phyloP scores from a whole-genome alignment of 2,113 vertebrate species.

The Chaetodon trifascialis region DNA sequence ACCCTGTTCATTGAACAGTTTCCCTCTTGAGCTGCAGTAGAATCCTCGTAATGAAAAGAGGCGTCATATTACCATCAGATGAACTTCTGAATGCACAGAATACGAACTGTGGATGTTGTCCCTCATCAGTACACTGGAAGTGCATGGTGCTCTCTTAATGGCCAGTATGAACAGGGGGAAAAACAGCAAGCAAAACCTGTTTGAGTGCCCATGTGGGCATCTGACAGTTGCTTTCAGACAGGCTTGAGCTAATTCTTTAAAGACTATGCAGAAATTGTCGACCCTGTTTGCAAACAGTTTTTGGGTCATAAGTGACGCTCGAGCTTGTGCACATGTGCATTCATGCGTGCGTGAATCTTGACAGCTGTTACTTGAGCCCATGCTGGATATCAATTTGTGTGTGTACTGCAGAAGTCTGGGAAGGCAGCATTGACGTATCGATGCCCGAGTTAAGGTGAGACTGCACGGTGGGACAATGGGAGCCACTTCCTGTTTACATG shows the following conservation, averaged over 20 bases:
- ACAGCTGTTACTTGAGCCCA: conserved; percentile 36
- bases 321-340: neutral
- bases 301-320: too few relatives aligned
- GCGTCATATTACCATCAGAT: neutral
- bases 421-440: conserved; percentile 57
- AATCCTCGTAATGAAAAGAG: neutral
- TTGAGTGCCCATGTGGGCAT: neutral
- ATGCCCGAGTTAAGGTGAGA: conserved; percentile 69
- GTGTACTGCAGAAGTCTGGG: conserved; percentile 16
- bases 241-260: too few relatives aligned
- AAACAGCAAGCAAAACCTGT: neutral
- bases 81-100: neutral
- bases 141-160: neutral
- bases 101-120: neutral
- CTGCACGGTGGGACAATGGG: conserved; percentile 55
- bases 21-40: neutral
- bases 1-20: neutral
- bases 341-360: neutral
- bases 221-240: neutral
- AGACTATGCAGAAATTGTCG: too few relatives aligned
- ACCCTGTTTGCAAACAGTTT: too few relatives aligned
- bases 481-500: conserved; percentile 69
- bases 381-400: conserved; percentile 50
- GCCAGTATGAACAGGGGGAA: neutral
- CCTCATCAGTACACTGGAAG: too few relatives aligned